Percentiles rank a stretch among this genome's conserved stretches.
phyloP scores from a whole-genome alignment of 2,113 vertebrate genomes.

The Bubo scandiacus region DNA sequence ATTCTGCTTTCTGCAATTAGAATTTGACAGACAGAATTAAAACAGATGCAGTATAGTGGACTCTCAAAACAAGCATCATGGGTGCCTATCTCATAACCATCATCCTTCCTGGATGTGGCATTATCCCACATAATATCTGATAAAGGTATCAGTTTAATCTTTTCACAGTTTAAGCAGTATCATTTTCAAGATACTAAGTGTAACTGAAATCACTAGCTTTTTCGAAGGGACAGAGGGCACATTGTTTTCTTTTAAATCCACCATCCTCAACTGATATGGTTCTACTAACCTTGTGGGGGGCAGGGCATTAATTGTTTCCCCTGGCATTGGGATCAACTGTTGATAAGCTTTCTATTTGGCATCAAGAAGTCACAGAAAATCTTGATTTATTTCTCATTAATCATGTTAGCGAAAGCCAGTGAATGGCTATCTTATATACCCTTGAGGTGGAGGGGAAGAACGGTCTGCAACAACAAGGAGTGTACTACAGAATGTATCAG shows the following conservation, averaged over 20 bases:
- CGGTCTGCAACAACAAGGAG: background rate
- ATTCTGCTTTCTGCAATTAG: background rate
- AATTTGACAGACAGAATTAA: background rate
- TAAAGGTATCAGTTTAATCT: background rate
- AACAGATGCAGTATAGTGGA: background rate
- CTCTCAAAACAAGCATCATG: background rate
- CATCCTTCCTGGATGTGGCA: background rate
- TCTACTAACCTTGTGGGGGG: rapidly evolving
- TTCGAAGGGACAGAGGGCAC: rapidly evolving
- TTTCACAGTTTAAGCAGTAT: background rate
- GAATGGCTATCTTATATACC: background rate
- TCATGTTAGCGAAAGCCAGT: rapidly evolving
- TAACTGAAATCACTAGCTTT: background rate
- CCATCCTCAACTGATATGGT: background rate
- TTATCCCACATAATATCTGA: background rate
- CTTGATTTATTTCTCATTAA: background rate
- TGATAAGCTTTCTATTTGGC: background rate
- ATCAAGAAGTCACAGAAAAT: background rate
- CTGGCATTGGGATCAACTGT: background rate
- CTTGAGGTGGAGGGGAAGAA: background rate
- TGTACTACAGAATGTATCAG: background rate
- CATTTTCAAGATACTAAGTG: background rate
- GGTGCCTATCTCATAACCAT: background rate
- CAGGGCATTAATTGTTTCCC: rapidly evolving
- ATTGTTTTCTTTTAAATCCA: background rate